Evolutionary conservation across 2,888 invertebrate species (phyloP), one percentile per base, ranked within the genome.

Genomic region (Micropterix aruncella): DNA sequence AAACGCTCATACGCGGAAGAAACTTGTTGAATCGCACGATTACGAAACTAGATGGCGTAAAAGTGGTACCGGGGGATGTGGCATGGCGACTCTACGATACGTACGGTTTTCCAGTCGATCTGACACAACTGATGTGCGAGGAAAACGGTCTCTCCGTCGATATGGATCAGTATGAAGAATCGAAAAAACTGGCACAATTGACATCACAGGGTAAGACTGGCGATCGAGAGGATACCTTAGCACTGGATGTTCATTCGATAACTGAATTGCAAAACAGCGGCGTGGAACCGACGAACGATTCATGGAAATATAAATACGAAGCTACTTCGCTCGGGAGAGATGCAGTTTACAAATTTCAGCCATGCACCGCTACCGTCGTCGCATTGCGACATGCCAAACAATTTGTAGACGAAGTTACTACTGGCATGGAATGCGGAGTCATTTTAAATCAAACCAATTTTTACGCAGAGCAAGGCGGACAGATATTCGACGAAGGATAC

Each of bases 51-150:
- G 80, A 77, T 42, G 69, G 70, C 46, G 73, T 75, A 2, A 83
- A 79, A 57, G 69, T 77, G 40, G 71, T 97, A 50, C 95, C 96
- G 36, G 94, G 97, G 44, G 93, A 97, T 64, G 82, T 99, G 41
- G 96, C 97, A 1, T 99, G 99, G 99, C 78, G 95, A 46, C 70
- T 99, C 45, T 99, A 99, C 63, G 99, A 99, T 59, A 99, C 99
- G 0, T 99, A 97, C 60, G 99, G 99, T 15, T 99, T 99, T 61
- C 99, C 99, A 1, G 80, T 97, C 44, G 99, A 99, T 73, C 75
- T 99, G 50, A 99, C 99, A 0, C 85, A 88, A 56, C 70, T 99
- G 19, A 99, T 99, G 96, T 88, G 88, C 41, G 99, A 99, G 70
- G 99, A 99, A 67, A 90, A 86, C 57, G 87, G 86, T 1, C 70